A percentile compares a stretch with the other conserved stretches of the same genome.
These are phyloP conservation scores for Drosophila bocqueti DNA, from an alignment of 1,140 invertebrate species.

Conservation along the genomic window DNA sequence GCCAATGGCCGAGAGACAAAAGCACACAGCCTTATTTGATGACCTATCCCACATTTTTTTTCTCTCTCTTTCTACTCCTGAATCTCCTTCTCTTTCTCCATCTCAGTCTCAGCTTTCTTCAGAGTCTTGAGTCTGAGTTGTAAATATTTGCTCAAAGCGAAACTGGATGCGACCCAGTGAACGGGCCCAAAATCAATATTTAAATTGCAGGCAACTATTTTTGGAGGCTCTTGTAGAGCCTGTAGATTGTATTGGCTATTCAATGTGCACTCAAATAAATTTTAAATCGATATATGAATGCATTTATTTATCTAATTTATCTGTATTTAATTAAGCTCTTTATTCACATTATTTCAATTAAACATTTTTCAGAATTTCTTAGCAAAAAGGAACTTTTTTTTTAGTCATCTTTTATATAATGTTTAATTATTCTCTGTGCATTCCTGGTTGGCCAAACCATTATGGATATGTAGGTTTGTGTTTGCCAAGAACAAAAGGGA, in stretches of 20 bases:
- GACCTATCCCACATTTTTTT: constrained; percentile 40
- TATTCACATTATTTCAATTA: too few species aligned
- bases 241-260: constrained; percentile 26
- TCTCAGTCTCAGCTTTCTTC: constrained; percentile 8
- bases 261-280: neutral
- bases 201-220: constrained; percentile 68
- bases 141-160: constrained; percentile 57
- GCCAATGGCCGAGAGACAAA: constrained; percentile 32
- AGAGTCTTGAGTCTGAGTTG: constrained; percentile 21
- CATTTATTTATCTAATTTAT: neutral
- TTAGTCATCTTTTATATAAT: neutral
- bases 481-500: constrained; percentile 57
- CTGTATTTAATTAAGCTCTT: neutral
- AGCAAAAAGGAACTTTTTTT: too few species aligned
- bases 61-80: neutral
- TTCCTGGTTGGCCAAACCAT: constrained; percentile 19
- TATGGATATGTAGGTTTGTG: constrained; percentile 42
- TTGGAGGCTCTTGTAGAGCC: constrained; percentile 13
- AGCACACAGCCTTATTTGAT: constrained; percentile 50
- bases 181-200: constrained; percentile 67
- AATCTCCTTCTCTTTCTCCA: neutral
- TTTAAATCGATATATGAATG: neutral
- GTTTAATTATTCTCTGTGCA: constrained; percentile 4
- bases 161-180: constrained; percentile 33
- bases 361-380: too few species aligned